Base-by-base conservation (phyloP, 2,113 vertebrate species). In the Lepus timidus region DNA sequence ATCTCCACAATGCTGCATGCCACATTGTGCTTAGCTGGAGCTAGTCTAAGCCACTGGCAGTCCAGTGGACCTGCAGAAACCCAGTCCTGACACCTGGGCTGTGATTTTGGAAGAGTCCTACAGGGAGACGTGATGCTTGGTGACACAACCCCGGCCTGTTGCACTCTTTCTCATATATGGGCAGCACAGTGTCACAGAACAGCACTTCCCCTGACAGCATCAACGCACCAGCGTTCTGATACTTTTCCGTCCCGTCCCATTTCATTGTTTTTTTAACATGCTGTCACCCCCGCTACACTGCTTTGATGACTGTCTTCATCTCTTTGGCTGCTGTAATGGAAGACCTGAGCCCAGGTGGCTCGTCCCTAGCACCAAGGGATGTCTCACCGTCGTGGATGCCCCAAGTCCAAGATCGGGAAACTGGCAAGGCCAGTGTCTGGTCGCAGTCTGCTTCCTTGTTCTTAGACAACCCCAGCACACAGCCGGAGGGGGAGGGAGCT, bases 261-360 rank as follows among this genome's bases (percentile, higher is more conserved):
- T 76, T 82, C 20, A 55, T 27, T 7, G 4, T 80, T 78, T 78
- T 91, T 96, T 49, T 6, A 88, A 92, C 94, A 70, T 20, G 6
- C 16, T 39, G n/a, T 55, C 36, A 65, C 51, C 17, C 20, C 68
- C 29, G 17, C 80, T 67, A 55, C 87, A 36, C 70, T 90, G 58
- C 10, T 88, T 83, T 83, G 49, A 74, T n/a, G 31, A 75, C 22
- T 13, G 44, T n/a, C n/a, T 85, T 27, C 78, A 23, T 85, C 20
- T 33, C 19, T 52, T 64, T 2, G 9, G 19, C 62, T 89, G 49
- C 55, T 29, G 3, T 62, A 52, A 64, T 9, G 71, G 52, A 67
- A 67, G 33, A 44, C 14, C 29, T 39, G 7, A 74, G n/a, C 7
- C 6, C 36, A 2, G 1, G 16, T 25, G 29, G 5, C 17, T 75